Evolutionary conservation across 2,888 invertebrate genomes (phyloP), one percentile per base, ranked within the genome.

Genomic region (Caenorhabditis panamensis): DNA sequence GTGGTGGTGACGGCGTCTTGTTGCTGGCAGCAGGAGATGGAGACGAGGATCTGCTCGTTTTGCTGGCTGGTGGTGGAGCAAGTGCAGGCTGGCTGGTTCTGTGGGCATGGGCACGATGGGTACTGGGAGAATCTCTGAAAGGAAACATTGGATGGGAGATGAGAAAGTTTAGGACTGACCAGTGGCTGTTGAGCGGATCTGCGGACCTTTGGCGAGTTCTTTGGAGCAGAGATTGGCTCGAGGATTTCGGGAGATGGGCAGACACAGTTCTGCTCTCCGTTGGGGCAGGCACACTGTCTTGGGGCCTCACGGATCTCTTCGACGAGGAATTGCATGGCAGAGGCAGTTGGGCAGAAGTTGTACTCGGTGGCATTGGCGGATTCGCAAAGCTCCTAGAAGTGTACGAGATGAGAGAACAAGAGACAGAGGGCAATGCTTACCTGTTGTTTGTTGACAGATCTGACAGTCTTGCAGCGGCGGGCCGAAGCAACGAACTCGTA

Each of bases 201-300:
- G 49, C 87, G 82, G 62, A 82, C 84, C 41, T 84, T 41, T 41
- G 41, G 41, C 41, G 41, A 41, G 41, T 41, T 81, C 69, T 71
- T 69, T 28, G 84, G 78, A 63, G 88, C 79, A 36, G 79, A 79
- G 67, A 87, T 85, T 54, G 89, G 89, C 76, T 86, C 88, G 58
- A 89, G 88, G 56, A 89, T 89, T 84, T 89, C 89, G 26, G 89
- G 89, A 1, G 83, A 82, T 41, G 89, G 87, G 71, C 89, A 89
- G 53, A 87, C 87, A 66, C 88, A 89, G 82, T 87, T 88, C 56
- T 80, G 69, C 71, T 88, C 89, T 41, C 88, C 89, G 64, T 89
- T 88, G 41, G 88, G 89, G 77, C 89, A 89, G 37, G 84, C 81
- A 76, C 89, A 89, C 66, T 87, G 88, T 51, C 87, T 79, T 69